Conservation (phyloP, 2,888 invertebrate species). For the Timema podura region DNA sequence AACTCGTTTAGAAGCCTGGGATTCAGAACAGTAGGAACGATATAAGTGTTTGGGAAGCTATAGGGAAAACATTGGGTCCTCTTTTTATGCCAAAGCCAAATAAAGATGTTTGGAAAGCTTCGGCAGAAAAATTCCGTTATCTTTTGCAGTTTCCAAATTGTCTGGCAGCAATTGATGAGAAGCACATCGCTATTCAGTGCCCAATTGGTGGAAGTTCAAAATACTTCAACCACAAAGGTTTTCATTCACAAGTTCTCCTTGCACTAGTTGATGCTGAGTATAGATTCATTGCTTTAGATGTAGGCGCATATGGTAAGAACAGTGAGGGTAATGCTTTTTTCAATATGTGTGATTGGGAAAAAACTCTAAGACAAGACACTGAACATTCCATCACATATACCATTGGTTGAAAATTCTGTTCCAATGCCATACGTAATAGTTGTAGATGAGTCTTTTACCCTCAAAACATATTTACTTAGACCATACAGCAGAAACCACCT, state of each 20-base stretch:
- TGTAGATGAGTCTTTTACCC: slow-evolving; percentile 17
- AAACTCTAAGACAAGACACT: slow-evolving; percentile 8
- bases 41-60: background rate
- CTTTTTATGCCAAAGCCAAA: slow-evolving; percentile 15
- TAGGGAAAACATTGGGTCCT: background rate
- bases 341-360: slow-evolving; percentile 11
- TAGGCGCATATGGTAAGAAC: slow-evolving; percentile 21
- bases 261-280: background rate
- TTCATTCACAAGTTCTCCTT: slow-evolving; percentile 37
- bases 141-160: slow-evolving; percentile 40
- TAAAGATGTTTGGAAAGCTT: slow-evolving; percentile 36
- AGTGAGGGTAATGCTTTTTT: slow-evolving; percentile 17
- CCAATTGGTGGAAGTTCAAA: slow-evolving; percentile 37
- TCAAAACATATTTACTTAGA: background rate
- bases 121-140: slow-evolving; percentile 35
- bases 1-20: background rate
- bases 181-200: slow-evolving; percentile 27
- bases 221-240: slow-evolving; percentile 39
- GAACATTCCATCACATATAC: slow-evolving; percentile 3
- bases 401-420: background rate
- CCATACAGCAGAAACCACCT: slow-evolving; percentile 14
- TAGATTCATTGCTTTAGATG: slow-evolving; percentile 16
- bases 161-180: slow-evolving; percentile 37
- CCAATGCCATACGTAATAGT: slow-evolving; percentile 14
- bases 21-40: background rate